Evolutionary conservation across 1,140 invertebrate species (phyloP), one percentile per base, ranked within the genome.

Genomic region (Sycophaga agraensis): DNA sequence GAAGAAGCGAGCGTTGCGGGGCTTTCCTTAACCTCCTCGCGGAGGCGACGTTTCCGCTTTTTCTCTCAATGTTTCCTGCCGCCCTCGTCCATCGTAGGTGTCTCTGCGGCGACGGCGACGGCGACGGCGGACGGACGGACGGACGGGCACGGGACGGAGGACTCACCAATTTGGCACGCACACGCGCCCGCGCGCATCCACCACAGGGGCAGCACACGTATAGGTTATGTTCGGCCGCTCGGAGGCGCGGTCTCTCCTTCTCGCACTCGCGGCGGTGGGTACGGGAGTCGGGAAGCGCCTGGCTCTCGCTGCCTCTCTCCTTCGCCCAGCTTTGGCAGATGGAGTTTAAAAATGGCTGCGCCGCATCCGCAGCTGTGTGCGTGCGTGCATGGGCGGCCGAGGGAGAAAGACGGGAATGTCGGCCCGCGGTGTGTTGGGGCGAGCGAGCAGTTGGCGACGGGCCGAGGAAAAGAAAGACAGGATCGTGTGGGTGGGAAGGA

Each of bases 271-370:
- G 26, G 24, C n/a, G n/a, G n/a, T n/a, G n/a, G n/a, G n/a, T n/a
- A n/a, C n/a, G n/a, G n/a, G n/a, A n/a, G n/a, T n/a, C n/a, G n/a
- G n/a, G n/a, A n/a, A n/a, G n/a, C n/a, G n/a, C n/a, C n/a, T n/a
- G n/a, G n/a, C n/a, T n/a, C n/a, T n/a, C n/a, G n/a, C n/a, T n/a
- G n/a, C n/a, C 42, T 9, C 8, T 49, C 46, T 16, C 6, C 0
- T 6, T 45, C 22, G 16, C 46, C 11, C 17, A 37, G 26, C n/a
- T 46, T 46, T 28, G 11, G 46, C 31, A 42, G 26, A 42, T 59
- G 57, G 37, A 59, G 57, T 59, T 59, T 59, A 59, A 59, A 59
- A 60, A 60, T 60, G 48, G 58, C 58, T 40, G 48, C 31, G 39
- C 28, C 37, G 9, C 42, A 21, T 16, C 12, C 17, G 45, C 45